Evolutionary conservation across 2,797 vertebrate genomes (phyloP).

Genomic region (Sebastes minor): DNA sequence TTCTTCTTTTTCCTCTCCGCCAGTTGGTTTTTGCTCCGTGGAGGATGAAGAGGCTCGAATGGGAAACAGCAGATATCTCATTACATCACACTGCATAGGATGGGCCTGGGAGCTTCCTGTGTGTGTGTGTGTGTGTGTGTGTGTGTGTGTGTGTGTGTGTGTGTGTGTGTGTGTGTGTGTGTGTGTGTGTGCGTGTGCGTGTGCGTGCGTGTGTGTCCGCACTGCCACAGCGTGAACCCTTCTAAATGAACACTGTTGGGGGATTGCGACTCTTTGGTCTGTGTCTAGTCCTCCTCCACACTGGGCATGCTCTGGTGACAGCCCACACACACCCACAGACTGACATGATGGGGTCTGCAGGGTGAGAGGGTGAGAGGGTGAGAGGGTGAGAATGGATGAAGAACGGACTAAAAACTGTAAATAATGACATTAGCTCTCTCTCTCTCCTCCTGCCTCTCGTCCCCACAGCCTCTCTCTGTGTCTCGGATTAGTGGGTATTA

Average conservation of each 20-base stretch:
- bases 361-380: background rate
- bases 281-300: constrained; percentile 42
- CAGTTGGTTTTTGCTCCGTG: constrained; percentile 49
- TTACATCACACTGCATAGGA: constrained; percentile 71
- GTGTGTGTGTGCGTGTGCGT: constrained; percentile 14
- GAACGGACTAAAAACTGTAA: constrained; percentile 31
- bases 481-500: constrained; percentile 76
- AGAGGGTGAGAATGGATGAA: constrained; percentile 7
- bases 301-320: constrained; percentile 27
- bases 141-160: constrained; percentile 22
- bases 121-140: constrained; percentile 26
- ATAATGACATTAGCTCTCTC: constrained; percentile 35
- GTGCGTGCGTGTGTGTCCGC: constrained; percentile 21
- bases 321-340: background rate
- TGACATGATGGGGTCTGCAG: constrained; percentile 7
- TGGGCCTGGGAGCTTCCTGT: constrained; percentile 52
- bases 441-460: constrained; percentile 2
- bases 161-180: constrained; percentile 36
- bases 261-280: constrained; percentile 62
- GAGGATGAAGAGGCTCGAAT: constrained; percentile 65
- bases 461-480: constrained; percentile 38
- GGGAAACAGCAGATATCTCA: constrained; percentile 71
- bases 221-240: constrained; percentile 28
- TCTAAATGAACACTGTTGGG: constrained; percentile 76
- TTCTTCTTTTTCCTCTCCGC: constrained; percentile 5